These are phyloP conservation scores for Dasysyrphus albostriatus DNA, from an alignment of 2,888 invertebrate species.

Conservation along the genomic window DNA sequence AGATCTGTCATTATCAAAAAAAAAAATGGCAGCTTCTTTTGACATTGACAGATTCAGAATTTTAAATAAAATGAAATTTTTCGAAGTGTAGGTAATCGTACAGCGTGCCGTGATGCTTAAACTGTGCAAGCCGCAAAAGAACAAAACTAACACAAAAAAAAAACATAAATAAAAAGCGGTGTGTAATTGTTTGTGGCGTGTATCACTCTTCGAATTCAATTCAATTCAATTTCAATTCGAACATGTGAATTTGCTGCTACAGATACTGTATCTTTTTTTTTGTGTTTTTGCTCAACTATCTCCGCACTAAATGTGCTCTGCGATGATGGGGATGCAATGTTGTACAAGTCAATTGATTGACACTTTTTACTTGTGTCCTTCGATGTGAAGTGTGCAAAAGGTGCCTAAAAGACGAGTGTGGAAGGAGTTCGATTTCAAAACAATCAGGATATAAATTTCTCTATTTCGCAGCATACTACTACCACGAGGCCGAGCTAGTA, in stretches of 20 bases:
- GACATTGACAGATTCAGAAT: no score
- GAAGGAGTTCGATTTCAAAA: constrained; percentile 45
- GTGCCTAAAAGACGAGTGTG: constrained; percentile 23
- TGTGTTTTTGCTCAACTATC: not conserved
- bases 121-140: not conserved
- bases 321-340: constrained; percentile 19
- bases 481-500: not conserved
- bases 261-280: constrained; percentile 29
- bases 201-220: constrained; percentile 72
- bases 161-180: constrained; percentile 20
- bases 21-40: no score
- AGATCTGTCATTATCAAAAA: no score
- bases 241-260: constrained; percentile 23
- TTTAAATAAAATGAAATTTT: not conserved
- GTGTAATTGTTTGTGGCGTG: constrained; percentile 73
- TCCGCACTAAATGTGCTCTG: not conserved
- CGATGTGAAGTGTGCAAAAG: not conserved
- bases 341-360: constrained; percentile 73
- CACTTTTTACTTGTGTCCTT: constrained; percentile 71
- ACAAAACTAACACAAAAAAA: constrained; percentile 16
- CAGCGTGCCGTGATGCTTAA: constrained; percentile 13
- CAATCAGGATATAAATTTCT: constrained; percentile 74
- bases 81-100: not conserved
- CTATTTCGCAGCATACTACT: constrained; percentile 9
- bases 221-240: constrained; percentile 72